Evolutionary conservation across 2,888 invertebrate genomes (phyloP), one percentile per base, ranked within the genome.

Genomic region (Hirtodrosophila duncani): DNA sequence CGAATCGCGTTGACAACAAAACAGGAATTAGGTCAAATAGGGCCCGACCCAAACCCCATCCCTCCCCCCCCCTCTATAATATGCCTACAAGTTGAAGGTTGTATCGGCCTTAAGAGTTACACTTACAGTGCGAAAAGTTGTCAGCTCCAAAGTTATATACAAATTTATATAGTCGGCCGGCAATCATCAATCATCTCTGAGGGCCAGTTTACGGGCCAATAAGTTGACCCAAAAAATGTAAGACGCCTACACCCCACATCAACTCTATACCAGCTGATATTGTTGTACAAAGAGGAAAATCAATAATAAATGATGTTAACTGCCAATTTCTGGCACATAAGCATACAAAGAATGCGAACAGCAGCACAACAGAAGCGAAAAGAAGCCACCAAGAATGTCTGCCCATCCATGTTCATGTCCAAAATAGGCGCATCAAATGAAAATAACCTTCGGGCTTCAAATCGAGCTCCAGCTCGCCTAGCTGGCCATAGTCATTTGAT

Each of bases 241-340:
- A n/a, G n/a, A n/a, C n/a, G n/a, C n/a, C n/a, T n/a, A n/a, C n/a
- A n/a, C n/a, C n/a, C n/a, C n/a, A n/a, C n/a, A n/a, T n/a, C n/a
- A n/a, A 33, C 3, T 17, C 8, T n/a, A 21, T 20, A 16, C 20
- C 51, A 48, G 56, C 56, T 56, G 56, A 56, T 56, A 45, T 38
- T 52, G 37, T 29, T 34, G 57, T 62, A 49, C 38, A 29, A 37
- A 17, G 56, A 46, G 34, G 33, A 75, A 77, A 77, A 77, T 77
- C 75, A 72, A 77, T 79, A 79, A 77, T 63, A 77, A 77, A 79
- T 77, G 66, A 77, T 77, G 70, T 75, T 79, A 75, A 67, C 75
- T 70, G 63, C 61, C 65, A 70, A 71, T 71, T 74, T 78, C 56
- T 56, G 78, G 65, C 65, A 65, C 65, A 70, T 60, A 63, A 58